phyloP scores from a whole-genome alignment of 2,113 vertebrate genomes.

The Pygoscelis antarcticus region DNA sequence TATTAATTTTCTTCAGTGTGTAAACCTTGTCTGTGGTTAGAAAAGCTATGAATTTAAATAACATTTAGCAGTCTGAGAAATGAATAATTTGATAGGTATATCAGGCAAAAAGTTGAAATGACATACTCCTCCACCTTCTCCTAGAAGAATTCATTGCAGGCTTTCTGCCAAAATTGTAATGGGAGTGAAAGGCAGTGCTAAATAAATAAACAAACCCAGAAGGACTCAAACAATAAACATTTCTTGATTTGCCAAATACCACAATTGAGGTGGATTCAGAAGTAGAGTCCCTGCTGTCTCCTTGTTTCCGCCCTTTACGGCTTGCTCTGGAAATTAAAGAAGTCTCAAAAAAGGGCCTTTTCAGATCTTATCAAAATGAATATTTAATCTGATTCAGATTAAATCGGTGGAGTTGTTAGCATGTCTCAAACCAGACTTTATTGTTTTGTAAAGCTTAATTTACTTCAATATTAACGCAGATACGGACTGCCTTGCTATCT shows the following conservation, averaged over 20 bases:
- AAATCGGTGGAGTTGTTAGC: neutral
- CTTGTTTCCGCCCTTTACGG: neutral
- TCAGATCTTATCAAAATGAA: constrained; percentile 21
- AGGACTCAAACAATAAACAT: constrained; percentile 19
- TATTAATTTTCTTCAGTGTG: constrained; percentile 59
- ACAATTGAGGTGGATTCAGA: neutral
- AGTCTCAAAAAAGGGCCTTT: neutral
- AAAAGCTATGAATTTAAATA: constrained; percentile 74
- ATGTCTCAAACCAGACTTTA: constrained; percentile 32
- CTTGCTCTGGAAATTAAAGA: neutral
- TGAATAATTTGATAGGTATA: constrained; percentile 68
- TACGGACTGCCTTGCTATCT: neutral
- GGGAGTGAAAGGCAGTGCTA: neutral
- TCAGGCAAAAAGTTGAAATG: constrained; percentile 54
- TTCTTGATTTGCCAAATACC: constrained; percentile 27
- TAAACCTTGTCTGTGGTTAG: constrained; percentile 57
- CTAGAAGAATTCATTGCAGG: constrained; percentile 13
- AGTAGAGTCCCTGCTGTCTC: neutral
- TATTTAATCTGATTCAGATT: constrained; percentile 50
- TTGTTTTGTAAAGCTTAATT: constrained; percentile 34
- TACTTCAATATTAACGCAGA: constrained; percentile 34
- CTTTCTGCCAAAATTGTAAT: constrained; percentile 24
- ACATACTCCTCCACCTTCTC: neutral
- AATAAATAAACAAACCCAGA: neutral
- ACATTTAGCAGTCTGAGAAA: constrained; percentile 63